phyloP scores from a whole-genome alignment of 2,888 invertebrate species.

The Eugnorisma glareosa region DNA sequence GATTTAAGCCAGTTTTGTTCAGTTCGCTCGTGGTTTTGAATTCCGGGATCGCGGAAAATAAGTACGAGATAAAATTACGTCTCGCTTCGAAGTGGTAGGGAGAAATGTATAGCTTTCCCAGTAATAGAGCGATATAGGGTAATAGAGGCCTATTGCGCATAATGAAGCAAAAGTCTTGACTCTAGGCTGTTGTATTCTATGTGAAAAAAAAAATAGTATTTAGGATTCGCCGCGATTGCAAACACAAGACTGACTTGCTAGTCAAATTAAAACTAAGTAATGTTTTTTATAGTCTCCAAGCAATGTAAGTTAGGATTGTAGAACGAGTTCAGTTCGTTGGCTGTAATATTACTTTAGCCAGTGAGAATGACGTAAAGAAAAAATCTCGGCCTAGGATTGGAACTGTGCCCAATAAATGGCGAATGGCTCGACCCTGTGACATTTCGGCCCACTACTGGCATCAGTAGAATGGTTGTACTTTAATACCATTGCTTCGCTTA shows the following conservation, averaged over 20 bases:
- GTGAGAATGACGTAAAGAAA: constrained; percentile 25
- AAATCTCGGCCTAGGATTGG: constrained; percentile 36
- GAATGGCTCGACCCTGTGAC: constrained; percentile 42
- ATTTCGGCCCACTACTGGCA: constrained; percentile 23
- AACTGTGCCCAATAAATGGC: constrained; percentile 46
- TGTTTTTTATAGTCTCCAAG: neutral
- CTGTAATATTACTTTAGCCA: constrained; percentile 12
- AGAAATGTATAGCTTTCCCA: neutral
- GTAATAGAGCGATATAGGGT: neutral
- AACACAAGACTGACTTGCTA: neutral
- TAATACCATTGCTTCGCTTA: neutral
- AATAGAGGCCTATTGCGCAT: neutral
- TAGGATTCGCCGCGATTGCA: neutral
- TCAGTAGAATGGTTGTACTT: constrained; percentile 4
- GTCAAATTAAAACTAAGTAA: neutral
- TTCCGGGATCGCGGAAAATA: constrained; percentile 11
- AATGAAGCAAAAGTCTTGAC: neutral
- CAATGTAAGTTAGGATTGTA: neutral
- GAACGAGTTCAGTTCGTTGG: neutral
- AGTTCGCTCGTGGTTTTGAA: constrained; percentile 35
- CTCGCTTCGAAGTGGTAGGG: neutral
- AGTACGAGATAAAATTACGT: neutral
- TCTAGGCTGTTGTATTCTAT: neutral
- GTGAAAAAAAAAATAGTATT: neutral
- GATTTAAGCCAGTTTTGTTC: constrained; percentile 50